phyloP scores from a whole-genome alignment of 1,140 invertebrate species.

The Drosophila kohkoa region DNA sequence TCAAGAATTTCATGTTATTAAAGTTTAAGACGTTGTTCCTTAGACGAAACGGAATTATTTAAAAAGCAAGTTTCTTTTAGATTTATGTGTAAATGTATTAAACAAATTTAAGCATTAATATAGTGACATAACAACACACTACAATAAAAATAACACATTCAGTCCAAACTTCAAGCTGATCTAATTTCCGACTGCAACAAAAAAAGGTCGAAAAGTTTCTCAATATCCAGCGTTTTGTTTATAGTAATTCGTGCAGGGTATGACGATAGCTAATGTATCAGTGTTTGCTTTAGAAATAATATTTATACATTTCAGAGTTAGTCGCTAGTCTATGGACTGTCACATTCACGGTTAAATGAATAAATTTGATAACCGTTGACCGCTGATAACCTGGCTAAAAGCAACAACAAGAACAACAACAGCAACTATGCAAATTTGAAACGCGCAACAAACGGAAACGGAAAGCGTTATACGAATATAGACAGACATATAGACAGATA shows the following conservation, averaged over 20 bases:
- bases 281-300: constrained; percentile 9
- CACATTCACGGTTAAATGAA: constrained; percentile 23
- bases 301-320: constrained; percentile 15
- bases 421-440: constrained; percentile 61
- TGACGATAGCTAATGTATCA: background rate
- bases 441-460: constrained; percentile 61
- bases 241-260: background rate
- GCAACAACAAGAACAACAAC: background rate
- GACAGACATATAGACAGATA: constrained; percentile 14
- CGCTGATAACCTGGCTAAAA: constrained; percentile 23
- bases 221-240: too few relatives aligned
- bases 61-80: too few relatives aligned
- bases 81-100: too few relatives aligned
- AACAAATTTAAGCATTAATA: too few relatives aligned
- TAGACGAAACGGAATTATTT: too few relatives aligned
- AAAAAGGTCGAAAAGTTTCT: too few relatives aligned
- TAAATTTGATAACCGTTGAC: constrained; percentile 36
- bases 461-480: constrained; percentile 59
- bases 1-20: too few relatives aligned
- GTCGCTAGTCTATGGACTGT: background rate
- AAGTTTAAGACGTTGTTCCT: too few relatives aligned
- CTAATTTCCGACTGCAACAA: too few relatives aligned
- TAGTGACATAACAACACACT: too few relatives aligned
- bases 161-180: too few relatives aligned
- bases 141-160: too few relatives aligned